These are phyloP conservation scores for Chrysodeixis includens DNA, from an alignment of 2,888 invertebrate species.

Conservation along the genomic window DNA sequence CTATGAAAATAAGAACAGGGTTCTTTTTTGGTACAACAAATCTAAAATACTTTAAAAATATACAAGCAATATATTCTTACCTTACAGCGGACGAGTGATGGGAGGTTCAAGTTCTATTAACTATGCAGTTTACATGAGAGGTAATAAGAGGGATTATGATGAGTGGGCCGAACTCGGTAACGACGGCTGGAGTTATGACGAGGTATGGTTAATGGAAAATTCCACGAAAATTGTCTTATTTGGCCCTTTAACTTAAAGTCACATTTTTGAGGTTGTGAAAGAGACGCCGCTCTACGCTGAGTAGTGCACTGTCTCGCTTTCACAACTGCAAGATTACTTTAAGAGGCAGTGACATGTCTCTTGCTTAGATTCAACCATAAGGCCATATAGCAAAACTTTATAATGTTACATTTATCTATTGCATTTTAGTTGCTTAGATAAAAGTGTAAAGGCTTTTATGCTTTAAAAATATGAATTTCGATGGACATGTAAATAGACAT, in stretches of 20 bases:
- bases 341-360: too few species aligned
- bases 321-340: too few species aligned
- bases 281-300: too few species aligned
- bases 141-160: conserved; percentile 90
- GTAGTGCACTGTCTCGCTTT: too few species aligned
- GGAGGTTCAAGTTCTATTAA: conserved; percentile 92
- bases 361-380: too few species aligned
- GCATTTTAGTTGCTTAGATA: too few species aligned
- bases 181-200: conserved; percentile 89
- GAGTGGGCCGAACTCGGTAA: conserved; percentile 91
- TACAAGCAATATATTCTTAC: conserved; percentile 25
- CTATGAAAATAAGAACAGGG: too few species aligned
- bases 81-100: conserved; percentile 90
- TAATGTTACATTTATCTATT: too few species aligned
- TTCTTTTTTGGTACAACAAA: not conserved
- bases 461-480: not conserved
- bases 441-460: not conserved
- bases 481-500: not conserved
- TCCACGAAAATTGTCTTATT: not conserved
- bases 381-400: too few species aligned
- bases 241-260: not conserved
- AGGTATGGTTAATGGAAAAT: conserved; percentile 71
- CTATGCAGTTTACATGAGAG: conserved; percentile 91
- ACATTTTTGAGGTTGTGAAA: too few species aligned
- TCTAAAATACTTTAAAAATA: not conserved